Base-by-base conservation (phyloP, 2,113 vertebrate species). In the Paraplagusia blochii region DNA sequence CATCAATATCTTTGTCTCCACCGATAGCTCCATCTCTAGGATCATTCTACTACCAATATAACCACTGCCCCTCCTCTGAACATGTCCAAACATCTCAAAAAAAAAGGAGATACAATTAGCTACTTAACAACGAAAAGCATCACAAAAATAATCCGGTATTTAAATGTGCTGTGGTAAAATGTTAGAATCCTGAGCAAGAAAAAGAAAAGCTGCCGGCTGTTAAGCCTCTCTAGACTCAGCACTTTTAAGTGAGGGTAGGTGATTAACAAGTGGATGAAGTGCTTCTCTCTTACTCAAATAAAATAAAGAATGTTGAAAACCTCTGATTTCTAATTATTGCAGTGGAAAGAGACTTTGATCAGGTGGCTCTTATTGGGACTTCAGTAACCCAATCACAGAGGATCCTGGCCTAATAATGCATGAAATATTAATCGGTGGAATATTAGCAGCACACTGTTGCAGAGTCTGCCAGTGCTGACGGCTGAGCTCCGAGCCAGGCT, bases 381-480 rank as follows among this genome's bases (percentile, higher is more conserved):
- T 5, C 19, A 15, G 35, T 58, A 19, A 59, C 43, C 46, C 34
- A 47, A 15, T 58, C 42, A 18, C 13, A 34, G 19, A 44, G 5
- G 55, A 49, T 1, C 35, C 33, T 11, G 11, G 53, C 51, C 43
- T 38, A 74, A 82, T 75, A 76, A 75, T 79, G 77, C 69, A 82
- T 86, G 52, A 88, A 85, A 81, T 86, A 88, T 85, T 83, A 76
- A 89, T 85, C 77, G 14, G 13, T 54, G 68, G 53, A 63, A 77
- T 88, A 79, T 79, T 73, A 82, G 63, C 74, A 74, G 61, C 77
- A 69, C 72, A 74, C 69, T 75, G 79, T 74, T 66, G 75, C 56
- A 66, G 76, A 81, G 75, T 76, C 85, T 84, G 74, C 75, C 59
- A 59, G 78, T 58, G 74, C 69, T 66, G 65, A 59, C 66, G 83